Evolutionary conservation across 2,797 vertebrate genomes (phyloP).

Genomic region (Borostomias antarcticus): DNA sequence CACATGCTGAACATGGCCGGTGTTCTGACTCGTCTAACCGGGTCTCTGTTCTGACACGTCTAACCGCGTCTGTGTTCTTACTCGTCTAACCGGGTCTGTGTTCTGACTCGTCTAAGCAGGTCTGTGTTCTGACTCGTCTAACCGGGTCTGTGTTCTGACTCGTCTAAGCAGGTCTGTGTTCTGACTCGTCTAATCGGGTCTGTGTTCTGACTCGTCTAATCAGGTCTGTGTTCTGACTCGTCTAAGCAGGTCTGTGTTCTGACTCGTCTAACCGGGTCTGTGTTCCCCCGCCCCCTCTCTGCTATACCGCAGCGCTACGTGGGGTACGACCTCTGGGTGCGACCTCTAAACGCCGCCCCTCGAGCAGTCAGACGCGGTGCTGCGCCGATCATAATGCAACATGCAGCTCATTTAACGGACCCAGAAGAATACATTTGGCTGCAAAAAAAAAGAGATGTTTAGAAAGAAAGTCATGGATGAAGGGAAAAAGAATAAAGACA

Average conservation of each 20-base stretch:
- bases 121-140: slow-evolving; percentile 35
- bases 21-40: slow-evolving; percentile 33
- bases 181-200: slow-evolving; percentile 40
- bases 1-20: slow-evolving; percentile 70
- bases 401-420: too few species aligned
- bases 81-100: slow-evolving; percentile 52
- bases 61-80: slow-evolving; percentile 43
- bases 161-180: slow-evolving; percentile 43
- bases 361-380: too few species aligned
- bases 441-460: too few species aligned
- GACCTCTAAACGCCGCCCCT: too few species aligned
- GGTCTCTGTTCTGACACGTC: slow-evolving; percentile 32
- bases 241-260: slow-evolving; percentile 44
- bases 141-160: slow-evolving; percentile 50
- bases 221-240: slow-evolving; percentile 36
- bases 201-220: slow-evolving; percentile 28
- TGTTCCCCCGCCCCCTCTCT: neutral
- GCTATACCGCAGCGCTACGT: too few species aligned
- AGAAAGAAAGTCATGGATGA: too few species aligned
- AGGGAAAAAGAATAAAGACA: too few species aligned
- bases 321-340: too few species aligned
- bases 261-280: slow-evolving; percentile 26
- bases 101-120: slow-evolving; percentile 37
- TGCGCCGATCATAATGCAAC: too few species aligned
- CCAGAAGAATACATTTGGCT: too few species aligned